A percentile compares a stretch with the other conserved stretches of the same genome.
These are phyloP conservation scores for Trissolcus basalis DNA, from an alignment of 1,140 invertebrate genomes.

Conservation along the genomic window DNA sequence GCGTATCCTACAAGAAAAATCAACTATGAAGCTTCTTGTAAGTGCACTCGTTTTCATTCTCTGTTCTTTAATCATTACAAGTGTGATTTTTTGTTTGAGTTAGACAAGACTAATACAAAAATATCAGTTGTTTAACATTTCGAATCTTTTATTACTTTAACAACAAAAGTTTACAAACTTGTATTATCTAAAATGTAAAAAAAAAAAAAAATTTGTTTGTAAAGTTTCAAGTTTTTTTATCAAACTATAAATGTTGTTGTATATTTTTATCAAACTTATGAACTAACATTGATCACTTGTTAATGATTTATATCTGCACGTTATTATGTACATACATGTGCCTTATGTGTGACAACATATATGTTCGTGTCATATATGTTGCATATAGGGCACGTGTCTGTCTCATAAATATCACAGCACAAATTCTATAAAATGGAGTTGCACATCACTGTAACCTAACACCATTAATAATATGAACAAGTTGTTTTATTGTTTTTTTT, in stretches of 20 bases:
- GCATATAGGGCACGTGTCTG: conserved; percentile 30
- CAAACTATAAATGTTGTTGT: too few species aligned
- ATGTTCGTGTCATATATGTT: conserved; percentile 29
- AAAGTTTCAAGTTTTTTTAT: too few species aligned
- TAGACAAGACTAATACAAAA: too few species aligned
- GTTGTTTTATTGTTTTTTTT: too few species aligned
- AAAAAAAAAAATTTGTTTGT: too few species aligned
- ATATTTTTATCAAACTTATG: neutral
- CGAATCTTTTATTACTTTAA: too few species aligned
- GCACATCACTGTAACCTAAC: neutral
- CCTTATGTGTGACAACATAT: conserved; percentile 21
- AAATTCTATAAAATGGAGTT: neutral
- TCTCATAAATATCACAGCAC: conserved; percentile 6
- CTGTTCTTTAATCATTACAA: too few species aligned
- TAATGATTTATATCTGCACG: neutral
- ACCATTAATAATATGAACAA: neutral
- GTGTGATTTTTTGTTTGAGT: too few species aligned
- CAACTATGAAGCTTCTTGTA: conserved; percentile 74
- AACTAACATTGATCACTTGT: conserved; percentile 1
- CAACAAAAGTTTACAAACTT: too few species aligned
- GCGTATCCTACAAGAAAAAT: conserved; percentile 72
- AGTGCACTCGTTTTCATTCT: conserved; percentile 51
- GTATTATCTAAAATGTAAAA: too few species aligned
- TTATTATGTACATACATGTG: conserved; percentile 14
- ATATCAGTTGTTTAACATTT: too few species aligned